These are phyloP conservation scores for Paratilapia polleni DNA, from an alignment of 2,113 vertebrate species.

Conservation along the genomic window DNA sequence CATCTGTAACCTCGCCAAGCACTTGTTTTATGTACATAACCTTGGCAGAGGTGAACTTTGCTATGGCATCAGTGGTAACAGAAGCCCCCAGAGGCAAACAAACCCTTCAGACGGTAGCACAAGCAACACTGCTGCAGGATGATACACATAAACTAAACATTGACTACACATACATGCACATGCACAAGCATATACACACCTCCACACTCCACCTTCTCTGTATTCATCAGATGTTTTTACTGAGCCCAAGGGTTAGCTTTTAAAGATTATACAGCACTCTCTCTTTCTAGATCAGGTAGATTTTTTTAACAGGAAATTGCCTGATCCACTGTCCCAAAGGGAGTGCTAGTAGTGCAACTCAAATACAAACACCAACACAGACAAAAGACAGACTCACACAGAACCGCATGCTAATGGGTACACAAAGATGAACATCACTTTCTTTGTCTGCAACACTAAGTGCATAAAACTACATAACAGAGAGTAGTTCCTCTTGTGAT, in stretches of 20 bases:
- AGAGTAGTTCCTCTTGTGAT: not conserved
- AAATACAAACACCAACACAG: conserved; percentile 60
- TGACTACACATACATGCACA: not conserved
- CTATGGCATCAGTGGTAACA: conserved; percentile 68
- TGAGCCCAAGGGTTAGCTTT: conserved; percentile 70
- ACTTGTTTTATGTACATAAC: conserved; percentile 47
- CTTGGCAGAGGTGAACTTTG: conserved; percentile 67
- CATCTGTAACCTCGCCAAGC: conserved; percentile 18
- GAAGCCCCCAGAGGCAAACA: conserved; percentile 61
- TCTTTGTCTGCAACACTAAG: conserved; percentile 18
- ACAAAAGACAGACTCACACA: conserved; percentile 38
- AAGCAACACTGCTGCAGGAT: conserved; percentile 15
- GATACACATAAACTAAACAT: conserved; percentile 22
- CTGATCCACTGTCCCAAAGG: conserved; percentile 73
- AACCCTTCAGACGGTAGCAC: conserved; percentile 29
- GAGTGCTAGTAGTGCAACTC: conserved; percentile 68
- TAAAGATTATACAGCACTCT: conserved; percentile 71
- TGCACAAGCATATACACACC: not conserved
- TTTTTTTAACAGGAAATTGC: conserved; percentile 72
- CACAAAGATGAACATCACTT: conserved; percentile 7
- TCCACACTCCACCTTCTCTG: conserved; percentile 53
- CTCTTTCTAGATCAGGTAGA: conserved; percentile 63
- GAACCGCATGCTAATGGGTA: conserved; percentile 29
- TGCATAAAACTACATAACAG: not conserved
- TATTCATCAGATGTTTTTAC: conserved; percentile 73